A percentile compares a stretch with the other conserved stretches of the same genome.
phyloP scores from a whole-genome alignment of 2,797 vertebrate species.

The Lepus oiostolus region DNA sequence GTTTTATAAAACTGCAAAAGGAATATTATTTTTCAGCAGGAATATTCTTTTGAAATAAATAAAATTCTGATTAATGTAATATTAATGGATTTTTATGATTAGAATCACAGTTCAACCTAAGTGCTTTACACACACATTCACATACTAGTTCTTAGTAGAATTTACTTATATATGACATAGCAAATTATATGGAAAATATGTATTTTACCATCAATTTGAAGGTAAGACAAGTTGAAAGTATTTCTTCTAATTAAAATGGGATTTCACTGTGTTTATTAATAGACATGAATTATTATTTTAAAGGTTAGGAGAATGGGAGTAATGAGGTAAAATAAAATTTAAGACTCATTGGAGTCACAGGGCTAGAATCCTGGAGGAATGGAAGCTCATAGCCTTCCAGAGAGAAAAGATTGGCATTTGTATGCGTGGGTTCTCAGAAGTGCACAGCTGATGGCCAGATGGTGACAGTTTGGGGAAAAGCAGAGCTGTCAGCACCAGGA shows the following conservation, averaged over 20 bases:
- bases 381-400: slow-evolving; percentile 5
- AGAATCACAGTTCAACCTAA: slow-evolving; percentile 37
- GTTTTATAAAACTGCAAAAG: not conserved
- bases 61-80: slow-evolving; percentile 31
- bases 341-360: not conserved
- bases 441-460: slow-evolving; percentile 68
- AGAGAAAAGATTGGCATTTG: not conserved
- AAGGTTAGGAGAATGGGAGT: not conserved
- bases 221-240: slow-evolving; percentile 1
- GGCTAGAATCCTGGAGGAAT: slow-evolving; percentile 31
- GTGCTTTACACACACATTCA: not conserved
- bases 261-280: slow-evolving; percentile 25
- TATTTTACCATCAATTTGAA: slow-evolving; percentile 17
- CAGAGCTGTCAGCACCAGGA: slow-evolving; percentile 59
- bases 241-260: not conserved
- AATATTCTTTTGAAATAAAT: slow-evolving; percentile 35
- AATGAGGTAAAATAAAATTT: not conserved
- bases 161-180: not conserved
- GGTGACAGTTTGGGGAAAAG: slow-evolving; percentile 46
- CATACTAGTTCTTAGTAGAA: not conserved
- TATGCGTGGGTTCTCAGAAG: slow-evolving; percentile 52
- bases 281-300: not conserved
- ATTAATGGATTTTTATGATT: slow-evolving; percentile 28
- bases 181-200: slow-evolving; percentile 39
- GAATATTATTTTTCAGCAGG: not conserved